Percentiles rank a stretch among this genome's conserved stretches.
Evolutionary conservation across 2,888 invertebrate genomes (phyloP).

Genomic region (Aspidiotus rigidus): DNA sequence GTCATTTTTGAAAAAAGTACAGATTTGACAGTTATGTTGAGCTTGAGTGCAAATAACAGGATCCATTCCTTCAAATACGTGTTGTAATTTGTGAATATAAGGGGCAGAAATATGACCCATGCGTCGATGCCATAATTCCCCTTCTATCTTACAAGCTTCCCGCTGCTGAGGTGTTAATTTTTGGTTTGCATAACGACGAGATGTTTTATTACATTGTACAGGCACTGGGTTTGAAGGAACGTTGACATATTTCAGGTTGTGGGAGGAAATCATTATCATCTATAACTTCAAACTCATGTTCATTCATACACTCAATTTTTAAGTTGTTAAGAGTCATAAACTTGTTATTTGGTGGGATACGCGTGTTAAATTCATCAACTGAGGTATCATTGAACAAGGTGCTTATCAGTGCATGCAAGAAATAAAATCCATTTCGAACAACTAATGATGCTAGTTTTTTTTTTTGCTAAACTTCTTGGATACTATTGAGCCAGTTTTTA

Average conservation of each 20-base stretch:
- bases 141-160: not conserved
- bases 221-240: not conserved
- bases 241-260: not conserved
- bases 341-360: not conserved
- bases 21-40: too few relatives aligned
- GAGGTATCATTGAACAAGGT: not conserved
- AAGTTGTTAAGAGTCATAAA: not conserved
- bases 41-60: too few relatives aligned
- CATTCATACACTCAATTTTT: not conserved
- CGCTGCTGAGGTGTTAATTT: slow-evolving; percentile 5
- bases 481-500: not conserved
- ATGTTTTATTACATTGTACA: not conserved
- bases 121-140: not conserved
- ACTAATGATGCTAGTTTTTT: not conserved
- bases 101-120: slow-evolving; percentile 4
- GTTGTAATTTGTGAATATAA: not conserved
- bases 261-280: not conserved
- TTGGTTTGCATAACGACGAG: not conserved
- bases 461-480: not conserved
- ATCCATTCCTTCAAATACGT: not conserved
- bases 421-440: not conserved
- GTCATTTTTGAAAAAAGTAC: too few relatives aligned
- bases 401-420: not conserved
- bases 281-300: not conserved
- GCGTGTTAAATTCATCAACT: not conserved